These are phyloP conservation scores for Epizoanthus ramosus DNA, from an alignment of 92 coral and sea anemone species.

Conservation along the genomic window DNA sequence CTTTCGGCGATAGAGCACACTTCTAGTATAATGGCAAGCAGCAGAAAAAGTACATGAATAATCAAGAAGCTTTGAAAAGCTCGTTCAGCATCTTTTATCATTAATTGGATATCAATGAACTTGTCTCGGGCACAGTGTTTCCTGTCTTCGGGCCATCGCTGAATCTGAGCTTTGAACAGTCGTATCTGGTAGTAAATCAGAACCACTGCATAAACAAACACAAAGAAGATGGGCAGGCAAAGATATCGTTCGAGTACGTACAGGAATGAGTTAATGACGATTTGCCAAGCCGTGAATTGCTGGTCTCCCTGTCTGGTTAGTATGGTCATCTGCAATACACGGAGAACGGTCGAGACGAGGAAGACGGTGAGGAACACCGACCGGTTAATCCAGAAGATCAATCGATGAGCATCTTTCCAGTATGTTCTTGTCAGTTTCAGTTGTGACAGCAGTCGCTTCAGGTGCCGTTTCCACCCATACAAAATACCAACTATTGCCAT, in stretches of 20 bases:
- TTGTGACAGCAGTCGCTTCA: constrained; percentile 54
- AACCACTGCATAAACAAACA: constrained; percentile 50
- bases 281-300: constrained; percentile 18
- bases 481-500: constrained; percentile 55
- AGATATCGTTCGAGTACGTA: no score
- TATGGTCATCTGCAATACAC: constrained; percentile 38
- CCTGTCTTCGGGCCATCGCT: constrained; percentile 48
- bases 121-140: constrained; percentile 50
- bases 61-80: constrained; percentile 58
- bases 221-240: constrained; percentile 16
- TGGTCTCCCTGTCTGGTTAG: constrained; percentile 31
- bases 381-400: constrained; percentile 15
- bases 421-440: constrained; percentile 57
- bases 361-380: constrained; percentile 38
- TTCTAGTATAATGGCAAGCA: constrained; percentile 51
- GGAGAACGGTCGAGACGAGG: constrained; percentile 45
- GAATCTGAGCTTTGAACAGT: constrained; percentile 49
- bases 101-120: constrained; percentile 49
- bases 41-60: constrained; percentile 46
- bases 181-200: constrained; percentile 60
- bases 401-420: constrained; percentile 48
- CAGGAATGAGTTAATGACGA: constrained; percentile 11
- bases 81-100: constrained; percentile 54
- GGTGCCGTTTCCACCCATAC: constrained; percentile 61
- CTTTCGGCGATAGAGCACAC: constrained; percentile 61